Percentiles rank a stretch among this genome's conserved stretches.
phyloP scores from a whole-genome alignment of 2,888 invertebrate species.

The Dascillus cervinus region DNA sequence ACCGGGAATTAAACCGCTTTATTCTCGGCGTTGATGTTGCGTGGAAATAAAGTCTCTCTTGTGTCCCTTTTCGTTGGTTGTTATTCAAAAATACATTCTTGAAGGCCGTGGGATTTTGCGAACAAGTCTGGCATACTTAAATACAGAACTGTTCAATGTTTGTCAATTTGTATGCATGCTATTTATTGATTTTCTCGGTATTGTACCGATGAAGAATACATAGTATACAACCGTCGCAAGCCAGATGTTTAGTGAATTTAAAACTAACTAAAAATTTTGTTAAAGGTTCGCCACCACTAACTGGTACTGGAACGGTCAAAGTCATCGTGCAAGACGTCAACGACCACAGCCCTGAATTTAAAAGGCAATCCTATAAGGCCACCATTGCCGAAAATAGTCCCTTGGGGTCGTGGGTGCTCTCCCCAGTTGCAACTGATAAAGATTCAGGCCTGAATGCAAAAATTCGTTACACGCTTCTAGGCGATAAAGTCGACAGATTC shows the following conservation, averaged over 20 bases:
- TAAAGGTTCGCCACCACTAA: conserved; percentile 83
- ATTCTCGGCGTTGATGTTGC: conserved; percentile 26
- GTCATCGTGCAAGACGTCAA: conserved; percentile 91
- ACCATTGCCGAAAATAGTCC: conserved; percentile 77
- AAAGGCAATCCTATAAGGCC: conserved; percentile 70
- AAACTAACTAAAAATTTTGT: no score
- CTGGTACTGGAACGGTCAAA: conserved; percentile 84
- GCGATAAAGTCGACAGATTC: conserved; percentile 76
- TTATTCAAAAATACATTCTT: conserved; percentile 19
- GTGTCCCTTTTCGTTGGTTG: conserved; percentile 15
- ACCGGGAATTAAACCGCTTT: conserved; percentile 28
- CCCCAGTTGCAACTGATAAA: conserved; percentile 71
- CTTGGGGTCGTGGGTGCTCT: conserved; percentile 67
- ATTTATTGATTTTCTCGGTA: conserved; percentile 6
- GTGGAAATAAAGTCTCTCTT: conserved; percentile 13
- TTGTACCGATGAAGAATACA: no score
- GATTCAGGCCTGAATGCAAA: conserved; percentile 81
- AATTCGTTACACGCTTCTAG: conserved; percentile 76
- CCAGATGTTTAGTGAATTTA: no score
- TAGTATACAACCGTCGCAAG: no score
- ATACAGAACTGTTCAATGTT: conserved; percentile 5
- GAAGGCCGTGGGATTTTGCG: conserved; percentile 25
- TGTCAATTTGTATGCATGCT: conserved; percentile 7
- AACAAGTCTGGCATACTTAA: conserved; percentile 18
- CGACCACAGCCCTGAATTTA: conserved; percentile 87